Percentiles rank a stretch among this genome's conserved stretches.
These are phyloP conservation scores for Rutilus rutilus DNA, from an alignment of 2,113 vertebrate species.

Conservation along the genomic window DNA sequence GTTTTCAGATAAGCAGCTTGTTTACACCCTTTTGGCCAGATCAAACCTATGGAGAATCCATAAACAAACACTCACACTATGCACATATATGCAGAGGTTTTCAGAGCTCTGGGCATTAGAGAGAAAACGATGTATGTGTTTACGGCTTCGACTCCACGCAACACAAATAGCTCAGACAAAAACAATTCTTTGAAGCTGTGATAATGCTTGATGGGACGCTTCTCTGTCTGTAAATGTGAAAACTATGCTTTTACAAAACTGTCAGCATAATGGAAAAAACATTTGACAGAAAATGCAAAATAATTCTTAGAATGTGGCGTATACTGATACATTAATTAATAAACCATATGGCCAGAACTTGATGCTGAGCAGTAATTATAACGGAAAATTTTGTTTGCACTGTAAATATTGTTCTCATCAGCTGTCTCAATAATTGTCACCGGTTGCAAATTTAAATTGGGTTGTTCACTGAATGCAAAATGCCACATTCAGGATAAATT, in stretches of 20 bases:
- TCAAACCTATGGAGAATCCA: background rate
- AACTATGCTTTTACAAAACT: background rate
- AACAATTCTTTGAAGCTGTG: background rate
- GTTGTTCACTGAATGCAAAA: background rate
- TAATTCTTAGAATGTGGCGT: background rate
- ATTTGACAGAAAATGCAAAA: background rate
- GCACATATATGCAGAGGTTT: background rate
- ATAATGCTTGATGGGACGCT: background rate
- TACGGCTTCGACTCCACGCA: background rate
- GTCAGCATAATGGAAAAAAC: background rate
- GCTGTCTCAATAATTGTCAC: background rate
- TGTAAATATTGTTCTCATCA: background rate
- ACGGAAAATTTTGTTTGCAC: background rate
- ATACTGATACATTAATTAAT: background rate
- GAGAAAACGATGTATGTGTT: background rate
- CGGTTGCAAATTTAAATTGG: background rate
- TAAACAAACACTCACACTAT: background rate
- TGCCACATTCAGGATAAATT: too few relatives aligned
- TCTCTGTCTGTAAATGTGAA: background rate
- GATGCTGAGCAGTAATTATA: background rate
- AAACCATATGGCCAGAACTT: background rate
- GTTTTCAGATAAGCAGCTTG: background rate
- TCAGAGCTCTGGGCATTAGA: background rate
- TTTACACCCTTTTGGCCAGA: conserved; percentile 1
- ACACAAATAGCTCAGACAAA: background rate